Conservation (phyloP, 2,797 vertebrate species). For the Pempheris klunzingeri region DNA sequence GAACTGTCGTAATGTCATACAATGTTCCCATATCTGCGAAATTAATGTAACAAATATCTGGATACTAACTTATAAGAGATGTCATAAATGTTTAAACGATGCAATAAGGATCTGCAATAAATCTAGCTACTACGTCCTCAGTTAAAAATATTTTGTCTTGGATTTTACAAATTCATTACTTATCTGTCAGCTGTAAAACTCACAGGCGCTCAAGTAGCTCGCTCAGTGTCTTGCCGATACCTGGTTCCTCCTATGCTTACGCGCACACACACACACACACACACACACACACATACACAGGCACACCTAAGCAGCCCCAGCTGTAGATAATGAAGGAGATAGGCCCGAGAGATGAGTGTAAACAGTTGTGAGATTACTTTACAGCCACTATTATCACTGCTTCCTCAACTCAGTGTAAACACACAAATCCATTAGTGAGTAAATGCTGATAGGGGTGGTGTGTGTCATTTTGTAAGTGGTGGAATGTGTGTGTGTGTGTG, state of each 20-base stretch:
- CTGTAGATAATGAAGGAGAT: constrained; percentile 67
- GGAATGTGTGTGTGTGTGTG: too few relatives aligned
- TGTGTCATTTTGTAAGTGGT: constrained; percentile 35
- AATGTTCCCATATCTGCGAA: background rate
- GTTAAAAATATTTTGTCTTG: background rate
- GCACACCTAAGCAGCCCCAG: constrained; percentile 54
- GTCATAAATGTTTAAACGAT: background rate
- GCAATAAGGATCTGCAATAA: background rate
- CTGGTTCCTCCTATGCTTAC: constrained; percentile 1
- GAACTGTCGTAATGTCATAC: too few relatives aligned
- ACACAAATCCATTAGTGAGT: constrained; percentile 68
- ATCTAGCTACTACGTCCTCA: background rate
- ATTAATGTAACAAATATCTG: background rate
- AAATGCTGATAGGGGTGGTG: constrained; percentile 45
- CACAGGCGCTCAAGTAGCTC: constrained; percentile 18
- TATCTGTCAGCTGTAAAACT: constrained; percentile 1
- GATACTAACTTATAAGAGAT: background rate
- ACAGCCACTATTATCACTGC: constrained; percentile 70
- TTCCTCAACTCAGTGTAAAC: constrained; percentile 67
- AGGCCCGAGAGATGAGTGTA: constrained; percentile 55
- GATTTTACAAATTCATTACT: background rate
- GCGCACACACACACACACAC: constrained; percentile 4
- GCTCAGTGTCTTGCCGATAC: background rate
- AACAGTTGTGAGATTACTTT: constrained; percentile 73
- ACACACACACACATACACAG: constrained; percentile 20